phyloP scores from a whole-genome alignment of 2,113 vertebrate species.

The Saguinus imperator region DNA sequence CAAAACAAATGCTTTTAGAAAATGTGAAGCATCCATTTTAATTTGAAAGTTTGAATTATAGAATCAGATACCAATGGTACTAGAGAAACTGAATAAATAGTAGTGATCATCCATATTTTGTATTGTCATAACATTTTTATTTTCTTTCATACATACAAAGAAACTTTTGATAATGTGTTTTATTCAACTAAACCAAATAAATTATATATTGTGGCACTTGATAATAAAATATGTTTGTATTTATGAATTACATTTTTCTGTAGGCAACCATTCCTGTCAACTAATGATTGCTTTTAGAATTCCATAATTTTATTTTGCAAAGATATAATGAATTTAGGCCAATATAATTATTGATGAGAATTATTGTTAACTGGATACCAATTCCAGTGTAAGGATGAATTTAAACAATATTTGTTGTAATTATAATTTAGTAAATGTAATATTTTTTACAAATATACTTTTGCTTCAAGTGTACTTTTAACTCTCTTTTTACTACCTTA shows the following conservation, averaged over 20 bases:
- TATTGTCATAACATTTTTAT: neutral
- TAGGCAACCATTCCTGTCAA: neutral
- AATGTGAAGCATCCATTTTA: neutral
- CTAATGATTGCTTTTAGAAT: neutral
- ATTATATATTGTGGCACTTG: neutral
- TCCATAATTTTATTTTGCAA: neutral
- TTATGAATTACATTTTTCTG: neutral
- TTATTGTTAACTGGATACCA: neutral
- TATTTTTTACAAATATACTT: neutral
- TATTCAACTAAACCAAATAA: neutral
- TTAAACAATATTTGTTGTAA: neutral
- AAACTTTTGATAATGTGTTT: neutral
- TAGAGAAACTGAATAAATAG: neutral
- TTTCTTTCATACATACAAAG: neutral
- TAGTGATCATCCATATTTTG: neutral
- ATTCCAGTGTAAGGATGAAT: neutral
- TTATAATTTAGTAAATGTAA: neutral
- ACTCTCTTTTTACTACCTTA: neutral
- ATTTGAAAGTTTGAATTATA: neutral
- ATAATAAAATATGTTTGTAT: neutral
- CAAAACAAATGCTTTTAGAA: neutral
- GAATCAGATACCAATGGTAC: neutral
- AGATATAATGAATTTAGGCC: neutral
- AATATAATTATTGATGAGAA: neutral
- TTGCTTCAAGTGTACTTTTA: constrained; percentile 15